Evolutionary conservation across 2,113 vertebrate species (phyloP).

Genomic region (Cephalophus harveyi): DNA sequence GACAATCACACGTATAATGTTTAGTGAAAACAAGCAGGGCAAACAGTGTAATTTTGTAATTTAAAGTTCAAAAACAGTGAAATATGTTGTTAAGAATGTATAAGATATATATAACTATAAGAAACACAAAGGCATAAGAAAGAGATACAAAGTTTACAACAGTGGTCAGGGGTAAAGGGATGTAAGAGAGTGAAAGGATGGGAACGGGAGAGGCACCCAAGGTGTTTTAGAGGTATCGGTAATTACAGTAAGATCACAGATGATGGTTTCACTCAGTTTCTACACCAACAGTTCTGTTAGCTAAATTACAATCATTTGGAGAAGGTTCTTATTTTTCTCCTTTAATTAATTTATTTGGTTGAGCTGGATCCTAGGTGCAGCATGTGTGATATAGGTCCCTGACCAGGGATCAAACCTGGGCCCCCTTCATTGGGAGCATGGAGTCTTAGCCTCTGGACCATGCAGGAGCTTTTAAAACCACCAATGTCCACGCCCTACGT

Average conservation of each 20-base stretch:
- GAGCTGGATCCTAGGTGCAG: neutral
- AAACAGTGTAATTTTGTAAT: neutral
- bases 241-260: neutral
- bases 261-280: neutral
- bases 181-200: neutral
- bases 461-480: neutral
- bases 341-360: neutral
- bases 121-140: neutral
- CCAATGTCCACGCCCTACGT: neutral
- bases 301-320: neutral
- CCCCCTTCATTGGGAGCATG: neutral
- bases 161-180: neutral
- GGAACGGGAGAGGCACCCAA: neutral
- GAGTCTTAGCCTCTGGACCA: neutral
- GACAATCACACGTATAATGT: neutral
- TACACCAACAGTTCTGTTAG: neutral
- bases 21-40: conserved; percentile 22
- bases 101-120: neutral
- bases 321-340: neutral
- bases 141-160: neutral
- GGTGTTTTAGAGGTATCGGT: neutral
- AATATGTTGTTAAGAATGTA: neutral
- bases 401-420: neutral
- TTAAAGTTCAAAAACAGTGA: neutral
- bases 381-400: neutral